These are phyloP conservation scores for Leptodactylus fuscus DNA, from an alignment of 2,113 vertebrate genomes.

Conservation along the genomic window DNA sequence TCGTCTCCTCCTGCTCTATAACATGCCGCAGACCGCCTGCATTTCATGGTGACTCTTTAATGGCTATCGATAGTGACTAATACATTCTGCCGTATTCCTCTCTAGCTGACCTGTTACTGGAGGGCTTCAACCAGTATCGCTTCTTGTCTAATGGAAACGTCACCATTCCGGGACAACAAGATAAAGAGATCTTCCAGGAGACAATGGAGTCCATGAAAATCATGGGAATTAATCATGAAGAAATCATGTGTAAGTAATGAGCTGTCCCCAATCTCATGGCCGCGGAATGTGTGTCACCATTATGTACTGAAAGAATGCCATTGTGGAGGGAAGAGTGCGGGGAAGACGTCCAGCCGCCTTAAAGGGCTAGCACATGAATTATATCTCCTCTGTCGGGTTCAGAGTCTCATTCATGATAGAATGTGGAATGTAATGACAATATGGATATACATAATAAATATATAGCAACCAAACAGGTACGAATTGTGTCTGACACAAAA, in stretches of 20 bases:
- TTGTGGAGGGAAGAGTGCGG: conserved; percentile 2
- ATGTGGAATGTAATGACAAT: not conserved
- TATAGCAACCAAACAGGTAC: not conserved
- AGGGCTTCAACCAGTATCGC: conserved; percentile 81
- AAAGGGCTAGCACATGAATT: not conserved
- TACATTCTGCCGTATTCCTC: not conserved
- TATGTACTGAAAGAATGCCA: not conserved
- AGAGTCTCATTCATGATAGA: not conserved
- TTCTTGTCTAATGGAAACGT: conserved; percentile 85
- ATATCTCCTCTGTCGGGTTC: not conserved
- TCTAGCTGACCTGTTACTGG: conserved; percentile 83
- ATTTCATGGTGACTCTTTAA: too few relatives aligned
- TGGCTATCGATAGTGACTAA: not conserved
- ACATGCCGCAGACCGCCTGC: too few relatives aligned
- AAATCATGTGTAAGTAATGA: conserved; percentile 80
- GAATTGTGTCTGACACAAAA: too few relatives aligned
- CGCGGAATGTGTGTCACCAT: not conserved
- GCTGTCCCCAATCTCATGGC: conserved; percentile 6
- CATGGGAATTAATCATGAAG: conserved; percentile 86
- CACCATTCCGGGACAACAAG: conserved; percentile 82
- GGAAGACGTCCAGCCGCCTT: not conserved
- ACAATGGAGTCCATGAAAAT: conserved; percentile 90
- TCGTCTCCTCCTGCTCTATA: too few relatives aligned
- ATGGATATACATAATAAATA: not conserved
- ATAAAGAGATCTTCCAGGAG: conserved; percentile 88